Evolutionary conservation across 1,140 invertebrate genomes (phyloP).

Genomic region (Heliconius hewitsoni): DNA sequence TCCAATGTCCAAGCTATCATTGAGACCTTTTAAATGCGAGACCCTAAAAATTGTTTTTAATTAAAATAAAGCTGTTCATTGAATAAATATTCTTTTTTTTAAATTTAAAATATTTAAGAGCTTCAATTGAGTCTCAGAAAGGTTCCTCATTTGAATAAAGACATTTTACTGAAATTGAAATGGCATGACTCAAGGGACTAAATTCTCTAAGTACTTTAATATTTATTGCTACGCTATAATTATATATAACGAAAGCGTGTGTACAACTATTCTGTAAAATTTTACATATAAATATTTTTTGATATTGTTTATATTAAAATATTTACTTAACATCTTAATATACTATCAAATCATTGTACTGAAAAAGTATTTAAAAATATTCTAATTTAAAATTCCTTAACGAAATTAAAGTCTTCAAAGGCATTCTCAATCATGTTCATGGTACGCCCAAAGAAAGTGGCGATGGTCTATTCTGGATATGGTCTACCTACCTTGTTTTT

Average conservation of each 20-base stretch:
- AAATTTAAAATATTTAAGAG: slow-evolving; percentile 5
- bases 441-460: too few species aligned
- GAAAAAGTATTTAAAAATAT: too few species aligned
- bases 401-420: too few species aligned
- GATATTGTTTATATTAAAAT: too few species aligned
- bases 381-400: too few species aligned
- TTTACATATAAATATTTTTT: too few species aligned
- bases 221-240: background rate
- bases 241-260: background rate
- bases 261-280: too few species aligned
- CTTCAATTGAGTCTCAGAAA: background rate
- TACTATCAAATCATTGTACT: too few species aligned
- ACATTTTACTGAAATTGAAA: background rate
- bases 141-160: slow-evolving; percentile 4
- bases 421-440: too few species aligned
- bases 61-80: background rate
- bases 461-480: too few species aligned
- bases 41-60: background rate
- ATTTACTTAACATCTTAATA: too few species aligned
- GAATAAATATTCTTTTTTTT: slow-evolving; percentile 2
- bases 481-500: too few species aligned
- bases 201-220: background rate
- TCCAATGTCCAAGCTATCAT: background rate
- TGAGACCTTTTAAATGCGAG: background rate
- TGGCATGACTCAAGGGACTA: background rate